Evolutionary conservation across 2,797 vertebrate genomes (phyloP), one percentile per base, ranked within the genome.

Genomic region (Gymnoscopelus braueri): DNA sequence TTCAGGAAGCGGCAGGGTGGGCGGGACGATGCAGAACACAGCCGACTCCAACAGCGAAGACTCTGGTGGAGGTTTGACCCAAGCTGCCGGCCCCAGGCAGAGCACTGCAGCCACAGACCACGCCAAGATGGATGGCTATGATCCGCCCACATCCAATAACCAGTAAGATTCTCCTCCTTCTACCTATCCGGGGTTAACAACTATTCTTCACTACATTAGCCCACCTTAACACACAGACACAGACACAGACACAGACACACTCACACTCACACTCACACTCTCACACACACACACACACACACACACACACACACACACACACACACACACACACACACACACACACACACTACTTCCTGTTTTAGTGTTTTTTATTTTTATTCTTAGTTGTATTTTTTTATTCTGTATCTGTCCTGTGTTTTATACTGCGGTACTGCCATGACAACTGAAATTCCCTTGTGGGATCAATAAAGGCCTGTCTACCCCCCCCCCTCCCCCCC

Each of bases 31-130:
- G n/a, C 61, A 75, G 32, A 65, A 57, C 60, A 1, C 39, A 2
- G 39, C 61, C 1, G 35, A 50, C 58, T 50, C 67, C 58, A 69
- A 24, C 23, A 52, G 53, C 71, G 65, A 57, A 12, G 60, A 63
- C 59, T 12, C 13, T 2, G 24, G 26, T 60, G 39, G 69, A 72
- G 12, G 71, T 71, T 15, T 52, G 12, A 53, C 49, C 58, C 13
- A 12, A 78, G 72, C 61, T 48, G 44, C 71, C 49, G 57, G 47
- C 70, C 62, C 70, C 26, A 35, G 59, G 32, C 65, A n/a, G 4
- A 32, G 50, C 65, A 51, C 69, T 65, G 53, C 84, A 52, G 83
- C 78, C 59, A 82, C 15, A 49, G 81, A 66, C 44, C 69, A 81
- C 9, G 56, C 65, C 35, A 73, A 81, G 63, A n/a, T 78, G 1